A percentile compares a stretch with the other conserved stretches of the same genome.
Conservation (phyloP, 2,113 vertebrate genomes). For the Lagenorhynchus albirostris region DNA sequence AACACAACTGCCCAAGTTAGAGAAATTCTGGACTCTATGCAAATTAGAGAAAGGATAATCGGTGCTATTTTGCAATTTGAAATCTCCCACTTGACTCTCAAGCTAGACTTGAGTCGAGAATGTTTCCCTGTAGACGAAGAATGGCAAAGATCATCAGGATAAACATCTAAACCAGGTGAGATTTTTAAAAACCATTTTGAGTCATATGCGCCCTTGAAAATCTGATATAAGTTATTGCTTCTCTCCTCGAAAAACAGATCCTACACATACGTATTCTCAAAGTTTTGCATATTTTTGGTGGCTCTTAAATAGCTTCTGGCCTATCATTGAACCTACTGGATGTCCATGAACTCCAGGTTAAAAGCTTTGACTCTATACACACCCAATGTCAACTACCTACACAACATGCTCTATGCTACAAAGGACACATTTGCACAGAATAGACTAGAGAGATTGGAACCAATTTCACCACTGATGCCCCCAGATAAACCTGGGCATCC, state of each 20-base stretch:
- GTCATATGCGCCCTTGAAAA: neutral
- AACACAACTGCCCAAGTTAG: neutral
- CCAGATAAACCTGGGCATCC: neutral
- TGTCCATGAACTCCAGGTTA: neutral
- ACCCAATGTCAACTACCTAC: neutral
- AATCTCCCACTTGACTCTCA: constrained; percentile 6
- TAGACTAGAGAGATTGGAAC: neutral
- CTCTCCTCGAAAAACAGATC: neutral
- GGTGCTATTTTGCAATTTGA: neutral
- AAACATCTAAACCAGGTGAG: neutral
- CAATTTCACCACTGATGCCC: neutral
- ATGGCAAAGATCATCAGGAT: neutral
- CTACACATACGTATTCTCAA: neutral
- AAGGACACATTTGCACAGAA: neutral
- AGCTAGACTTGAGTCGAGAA: neutral
- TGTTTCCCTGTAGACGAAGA: neutral
- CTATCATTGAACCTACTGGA: neutral
- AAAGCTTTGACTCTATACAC: neutral
- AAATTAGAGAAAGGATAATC: neutral
- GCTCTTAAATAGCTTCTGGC: neutral
- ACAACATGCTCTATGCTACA: neutral
- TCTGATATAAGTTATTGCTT: neutral
- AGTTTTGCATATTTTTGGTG: neutral
- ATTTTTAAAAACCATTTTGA: neutral
- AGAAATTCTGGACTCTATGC: neutral